Percentiles rank a stretch among this genome's conserved stretches.
These are phyloP conservation scores for Mirza zaza DNA, from an alignment of 2,113 vertebrate genomes.

Conservation along the genomic window DNA sequence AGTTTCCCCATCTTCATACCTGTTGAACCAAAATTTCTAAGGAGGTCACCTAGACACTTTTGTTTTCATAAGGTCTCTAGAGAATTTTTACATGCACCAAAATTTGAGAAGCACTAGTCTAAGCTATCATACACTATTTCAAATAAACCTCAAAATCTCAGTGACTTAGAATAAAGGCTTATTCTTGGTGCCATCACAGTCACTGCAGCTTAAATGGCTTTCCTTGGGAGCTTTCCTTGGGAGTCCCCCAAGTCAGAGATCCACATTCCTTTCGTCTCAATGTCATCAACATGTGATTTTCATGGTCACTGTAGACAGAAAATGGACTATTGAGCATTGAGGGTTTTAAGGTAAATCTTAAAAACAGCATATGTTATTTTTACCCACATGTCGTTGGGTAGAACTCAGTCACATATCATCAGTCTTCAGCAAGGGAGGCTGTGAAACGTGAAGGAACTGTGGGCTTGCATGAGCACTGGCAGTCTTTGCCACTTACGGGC, in stretches of 20 bases:
- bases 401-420: not conserved
- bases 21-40: not conserved
- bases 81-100: not conserved
- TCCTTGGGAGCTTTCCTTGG: not conserved
- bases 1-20: not conserved
- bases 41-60: not conserved
- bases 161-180: not conserved
- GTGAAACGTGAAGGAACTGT: not conserved
- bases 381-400: not conserved
- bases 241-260: not conserved
- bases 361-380: not conserved
- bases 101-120: not conserved
- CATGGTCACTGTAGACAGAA: not conserved
- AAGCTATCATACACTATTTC: not conserved
- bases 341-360: not conserved
- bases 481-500: not conserved
- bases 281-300: not conserved
- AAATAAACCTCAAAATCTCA: not conserved
- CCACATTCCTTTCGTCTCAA: not conserved
- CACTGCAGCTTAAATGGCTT: not conserved
- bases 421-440: not conserved
- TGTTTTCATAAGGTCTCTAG: not conserved
- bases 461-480: not conserved
- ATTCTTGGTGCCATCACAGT: not conserved
- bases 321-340: not conserved